These are phyloP conservation scores for Dromas ardeola DNA, from an alignment of 2,113 vertebrate species.

Conservation along the genomic window DNA sequence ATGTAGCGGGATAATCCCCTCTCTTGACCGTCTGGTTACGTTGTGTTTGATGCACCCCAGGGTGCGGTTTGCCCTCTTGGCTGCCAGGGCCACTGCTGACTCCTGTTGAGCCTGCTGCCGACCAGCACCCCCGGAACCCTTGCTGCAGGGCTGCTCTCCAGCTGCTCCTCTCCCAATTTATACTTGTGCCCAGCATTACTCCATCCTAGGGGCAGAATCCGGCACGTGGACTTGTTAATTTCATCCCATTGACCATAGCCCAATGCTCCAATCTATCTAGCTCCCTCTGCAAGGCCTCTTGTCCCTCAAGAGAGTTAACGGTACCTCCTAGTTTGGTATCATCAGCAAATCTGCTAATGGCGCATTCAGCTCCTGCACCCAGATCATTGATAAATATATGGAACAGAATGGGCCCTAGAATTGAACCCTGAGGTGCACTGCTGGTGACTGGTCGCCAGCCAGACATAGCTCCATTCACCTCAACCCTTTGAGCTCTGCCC, in stretches of 20 bases:
- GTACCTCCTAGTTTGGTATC: background rate
- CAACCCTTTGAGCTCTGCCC: background rate
- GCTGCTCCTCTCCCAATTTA: too few relatives aligned
- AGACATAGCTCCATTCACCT: background rate
- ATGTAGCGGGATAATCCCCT: background rate
- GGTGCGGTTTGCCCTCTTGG: background rate
- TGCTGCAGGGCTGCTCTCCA: background rate
- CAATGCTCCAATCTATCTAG: background rate
- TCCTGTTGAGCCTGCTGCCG: background rate
- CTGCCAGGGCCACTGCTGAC: background rate
- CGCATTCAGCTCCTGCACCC: background rate
- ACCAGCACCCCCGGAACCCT: background rate
- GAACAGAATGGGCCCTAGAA: too few relatives aligned
- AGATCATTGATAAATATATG: background rate
- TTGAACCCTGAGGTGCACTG: background rate
- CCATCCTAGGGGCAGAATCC: too few relatives aligned
- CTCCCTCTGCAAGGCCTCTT: background rate
- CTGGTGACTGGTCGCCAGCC: background rate
- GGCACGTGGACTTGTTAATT: background rate
- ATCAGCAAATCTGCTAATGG: background rate
- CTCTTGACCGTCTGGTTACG: background rate
- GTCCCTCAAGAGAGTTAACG: background rate
- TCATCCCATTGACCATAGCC: background rate
- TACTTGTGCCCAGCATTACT: background rate
- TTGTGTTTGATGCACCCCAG: background rate